phyloP scores from a whole-genome alignment of 2,113 vertebrate species.

The Psephotus haematonotus region DNA sequence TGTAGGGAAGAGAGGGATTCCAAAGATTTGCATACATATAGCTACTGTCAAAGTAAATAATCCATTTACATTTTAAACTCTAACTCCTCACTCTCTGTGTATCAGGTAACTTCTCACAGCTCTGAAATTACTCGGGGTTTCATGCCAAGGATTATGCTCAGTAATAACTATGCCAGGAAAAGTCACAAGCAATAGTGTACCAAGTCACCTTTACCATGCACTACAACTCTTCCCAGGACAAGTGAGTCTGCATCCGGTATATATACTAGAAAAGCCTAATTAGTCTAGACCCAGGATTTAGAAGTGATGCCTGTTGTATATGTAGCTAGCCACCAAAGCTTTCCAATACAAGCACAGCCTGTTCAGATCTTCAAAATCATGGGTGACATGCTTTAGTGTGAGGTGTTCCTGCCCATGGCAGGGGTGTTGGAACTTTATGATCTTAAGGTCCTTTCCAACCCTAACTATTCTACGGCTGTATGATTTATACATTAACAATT shows the following conservation, averaged over 20 bases:
- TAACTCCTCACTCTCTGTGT: background rate
- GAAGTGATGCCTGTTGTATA: background rate
- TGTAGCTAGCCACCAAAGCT: background rate
- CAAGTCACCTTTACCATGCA: background rate
- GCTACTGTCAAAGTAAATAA: conserved; percentile 1
- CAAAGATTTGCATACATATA: background rate
- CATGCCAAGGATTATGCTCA: background rate
- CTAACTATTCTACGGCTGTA: too few relatives aligned
- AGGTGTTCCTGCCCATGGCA: too few relatives aligned
- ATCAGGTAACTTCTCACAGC: background rate
- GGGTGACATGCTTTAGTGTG: too few relatives aligned
- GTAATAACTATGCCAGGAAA: background rate
- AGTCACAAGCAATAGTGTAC: background rate
- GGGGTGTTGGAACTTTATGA: too few relatives aligned
- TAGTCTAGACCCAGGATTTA: background rate
- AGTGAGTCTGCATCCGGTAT: background rate
- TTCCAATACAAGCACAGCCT: background rate
- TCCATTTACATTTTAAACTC: background rate
- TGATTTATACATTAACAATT: background rate
- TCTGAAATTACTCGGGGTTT: background rate
- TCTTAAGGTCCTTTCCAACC: too few relatives aligned
- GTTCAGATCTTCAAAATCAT: background rate
- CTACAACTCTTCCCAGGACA: background rate
- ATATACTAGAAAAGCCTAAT: background rate
- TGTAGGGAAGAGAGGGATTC: background rate